Conservation (phyloP, 1,140 invertebrate species). For the Metopolophium dirhodum region DNA sequence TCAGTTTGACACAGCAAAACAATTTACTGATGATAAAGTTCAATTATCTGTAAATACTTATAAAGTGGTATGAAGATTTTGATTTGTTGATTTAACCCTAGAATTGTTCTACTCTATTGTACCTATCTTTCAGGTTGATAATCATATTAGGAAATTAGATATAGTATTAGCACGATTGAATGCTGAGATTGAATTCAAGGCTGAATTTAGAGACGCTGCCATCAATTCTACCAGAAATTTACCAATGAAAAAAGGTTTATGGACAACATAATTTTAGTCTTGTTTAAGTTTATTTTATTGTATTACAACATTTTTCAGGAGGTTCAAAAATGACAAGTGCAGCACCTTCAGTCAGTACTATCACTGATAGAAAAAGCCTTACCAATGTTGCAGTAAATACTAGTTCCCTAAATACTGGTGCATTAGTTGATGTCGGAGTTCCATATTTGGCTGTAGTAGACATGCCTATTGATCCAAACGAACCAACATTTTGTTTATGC, state of each 20-base stretch:
- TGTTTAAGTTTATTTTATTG: neutral
- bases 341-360: constrained; percentile 37
- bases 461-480: constrained; percentile 99
- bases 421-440: neutral
- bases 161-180: constrained; percentile 95
- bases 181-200: constrained; percentile 94
- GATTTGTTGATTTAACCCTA: neutral
- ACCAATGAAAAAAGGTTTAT: constrained; percentile 68
- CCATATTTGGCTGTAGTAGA: constrained; percentile 67
- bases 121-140: constrained; percentile 73
- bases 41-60: constrained; percentile 97
- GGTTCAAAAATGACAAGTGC: constrained; percentile 67
- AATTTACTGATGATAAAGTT: constrained; percentile 96
- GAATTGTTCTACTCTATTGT: no score
- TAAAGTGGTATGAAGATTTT: constrained; percentile 74
- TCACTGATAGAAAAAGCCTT: neutral
- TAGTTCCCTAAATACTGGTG: neutral
- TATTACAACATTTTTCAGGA: constrained; percentile 59
- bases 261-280: constrained; percentile 58
- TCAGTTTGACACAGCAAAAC: constrained; percentile 88
- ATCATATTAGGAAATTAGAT: constrained; percentile 94
- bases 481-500: constrained; percentile 97
- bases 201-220: constrained; percentile 69
- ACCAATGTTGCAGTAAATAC: neutral
- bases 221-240: constrained; percentile 70